Percentiles rank a stretch among this genome's conserved stretches.
phyloP scores from a whole-genome alignment of 2,797 vertebrate genomes.

The Chrosomus eos region DNA sequence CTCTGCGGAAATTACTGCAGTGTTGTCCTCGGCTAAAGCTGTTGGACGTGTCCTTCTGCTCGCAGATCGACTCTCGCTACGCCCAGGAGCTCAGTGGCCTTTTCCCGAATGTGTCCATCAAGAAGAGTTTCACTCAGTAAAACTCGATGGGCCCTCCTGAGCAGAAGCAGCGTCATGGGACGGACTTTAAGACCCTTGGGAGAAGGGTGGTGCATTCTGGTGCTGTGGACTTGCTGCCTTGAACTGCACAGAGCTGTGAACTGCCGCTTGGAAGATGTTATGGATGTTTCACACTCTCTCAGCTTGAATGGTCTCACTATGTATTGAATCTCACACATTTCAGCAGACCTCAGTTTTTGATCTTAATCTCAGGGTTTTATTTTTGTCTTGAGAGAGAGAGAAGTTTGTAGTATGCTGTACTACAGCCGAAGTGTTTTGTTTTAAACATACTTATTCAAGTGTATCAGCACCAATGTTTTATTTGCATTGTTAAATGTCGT shows the following conservation, averaged over 20 bases:
- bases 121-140: conserved; percentile 98
- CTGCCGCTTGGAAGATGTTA: conserved; percentile 21
- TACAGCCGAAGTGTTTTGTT: conserved; percentile 27
- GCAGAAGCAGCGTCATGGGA: neutral
- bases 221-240: conserved; percentile 39
- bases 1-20: conserved; percentile 92
- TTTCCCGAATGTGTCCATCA: conserved; percentile 94
- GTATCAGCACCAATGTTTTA: neutral
- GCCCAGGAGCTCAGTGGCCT: conserved; percentile 88
- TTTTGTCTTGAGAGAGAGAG: conserved; percentile 46
- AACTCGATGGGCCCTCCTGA: conserved; percentile 31
- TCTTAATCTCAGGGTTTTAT: conserved; percentile 77
- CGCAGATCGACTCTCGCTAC: conserved; percentile 90
- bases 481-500: conserved; percentile 57
- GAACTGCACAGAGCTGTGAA: conserved; percentile 28
- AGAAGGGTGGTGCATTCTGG: neutral
- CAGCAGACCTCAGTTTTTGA: conserved; percentile 58
- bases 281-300: conserved; percentile 17
- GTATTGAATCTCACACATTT: conserved; percentile 28
- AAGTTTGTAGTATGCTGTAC: conserved; percentile 9
- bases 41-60: conserved; percentile 98
- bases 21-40: conserved; percentile 89
- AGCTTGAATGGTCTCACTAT: conserved; percentile 16
- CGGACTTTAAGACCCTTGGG: conserved; percentile 8
- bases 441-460: conserved; percentile 12